Percentiles rank a stretch among this genome's conserved stretches.
Evolutionary conservation across 1,140 invertebrate species (phyloP).

Genomic region (Manduca sexta): DNA sequence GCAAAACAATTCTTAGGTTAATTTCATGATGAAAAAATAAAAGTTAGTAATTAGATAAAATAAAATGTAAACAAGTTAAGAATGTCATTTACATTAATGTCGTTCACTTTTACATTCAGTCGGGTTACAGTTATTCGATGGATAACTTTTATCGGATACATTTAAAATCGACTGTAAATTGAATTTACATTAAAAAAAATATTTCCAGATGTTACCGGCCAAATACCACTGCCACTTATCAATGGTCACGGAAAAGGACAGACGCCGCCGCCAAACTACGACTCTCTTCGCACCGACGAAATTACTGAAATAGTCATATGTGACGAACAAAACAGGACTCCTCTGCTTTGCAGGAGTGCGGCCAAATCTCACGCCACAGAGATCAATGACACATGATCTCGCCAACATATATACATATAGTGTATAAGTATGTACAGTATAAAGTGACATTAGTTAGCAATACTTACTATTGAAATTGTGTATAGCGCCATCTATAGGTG

Average conservation of each 20-base stretch:
- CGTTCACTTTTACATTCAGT: no score
- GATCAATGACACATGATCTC: conserved; percentile 39
- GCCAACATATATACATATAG: background rate
- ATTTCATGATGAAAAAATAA: no score
- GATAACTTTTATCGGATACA: no score
- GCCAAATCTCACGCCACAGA: conserved; percentile 22
- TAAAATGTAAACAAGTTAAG: no score
- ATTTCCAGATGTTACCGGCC: conserved; percentile 48
- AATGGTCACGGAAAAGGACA: conserved; percentile 12
- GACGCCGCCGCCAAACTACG: conserved; percentile 49
- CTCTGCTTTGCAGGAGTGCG: conserved; percentile 30
- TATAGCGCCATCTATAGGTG: no score
- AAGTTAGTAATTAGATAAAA: no score
- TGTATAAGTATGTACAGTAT: background rate
- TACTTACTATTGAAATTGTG: no score
- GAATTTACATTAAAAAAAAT: no score
- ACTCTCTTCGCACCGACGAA: conserved; percentile 35
- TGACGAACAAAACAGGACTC: conserved; percentile 34
- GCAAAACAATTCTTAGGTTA: no score
- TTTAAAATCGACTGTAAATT: no score
- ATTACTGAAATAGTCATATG: conserved; percentile 39
- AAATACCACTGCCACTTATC: conserved; percentile 38
- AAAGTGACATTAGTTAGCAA: background rate
- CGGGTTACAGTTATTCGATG: no score
- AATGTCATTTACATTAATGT: no score